Evolutionary conservation across 2,888 invertebrate species (phyloP), one percentile per base, ranked within the genome.

Genomic region (Atethmia centrago): DNA sequence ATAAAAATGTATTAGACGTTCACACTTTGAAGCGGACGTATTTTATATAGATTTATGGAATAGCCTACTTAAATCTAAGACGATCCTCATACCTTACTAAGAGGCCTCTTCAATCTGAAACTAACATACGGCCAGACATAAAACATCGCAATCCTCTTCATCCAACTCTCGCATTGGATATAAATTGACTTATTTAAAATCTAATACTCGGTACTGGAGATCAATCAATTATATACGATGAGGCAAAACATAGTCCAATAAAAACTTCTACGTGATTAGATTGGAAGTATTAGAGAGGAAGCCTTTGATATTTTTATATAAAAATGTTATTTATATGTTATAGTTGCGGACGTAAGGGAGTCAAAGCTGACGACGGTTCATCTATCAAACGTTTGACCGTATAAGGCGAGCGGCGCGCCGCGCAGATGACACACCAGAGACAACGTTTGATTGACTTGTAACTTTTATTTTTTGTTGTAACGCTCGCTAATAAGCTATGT

Each of bases 371-470:
- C 82, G 89, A 84, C 85, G 84, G 85, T 85, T 78, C 85, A 87
- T 87, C 77, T 87, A 92, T 94, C 93, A 94, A 92, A 91, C 86
- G 81, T 76, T 71, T 68, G 66, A 31, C 93, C 93, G 68, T 91
- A 93, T 89, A 94, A 79, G 94, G 95, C 76, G 74, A 77, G 82
- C 91, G 94, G 90, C 94, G 94, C 94, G 93, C 90, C 93, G 87
- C 79, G 77, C 79, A 82, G 88, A 90, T 92, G 93, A 92, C 93
- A 92, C 91, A 84, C 79, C 81, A 81, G 72, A 71, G 82, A 85
- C 89, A 82, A 88, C 88, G 85, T 92, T 90, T 93, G 94, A 95
- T 94, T 94, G 95, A 95, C 94, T 95, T 90, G 94, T 95, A 85
- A 92, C 92, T 81, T 87, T 85, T 85, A 80, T 86, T 87, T 87